phyloP scores from a whole-genome alignment of 1,140 invertebrate species.

The Psix sp. region DNA sequence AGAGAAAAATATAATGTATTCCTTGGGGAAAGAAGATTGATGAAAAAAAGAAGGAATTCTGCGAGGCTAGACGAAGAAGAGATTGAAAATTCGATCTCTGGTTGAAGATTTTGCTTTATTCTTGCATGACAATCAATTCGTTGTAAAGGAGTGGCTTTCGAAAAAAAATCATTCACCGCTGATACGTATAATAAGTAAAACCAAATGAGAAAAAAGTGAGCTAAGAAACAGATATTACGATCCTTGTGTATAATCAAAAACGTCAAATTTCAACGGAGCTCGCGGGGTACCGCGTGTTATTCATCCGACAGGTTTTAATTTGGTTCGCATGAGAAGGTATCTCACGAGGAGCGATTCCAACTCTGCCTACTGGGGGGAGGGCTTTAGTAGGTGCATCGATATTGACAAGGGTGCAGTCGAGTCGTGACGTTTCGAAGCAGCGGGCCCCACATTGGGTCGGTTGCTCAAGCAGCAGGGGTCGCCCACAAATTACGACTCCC shows the following conservation, averaged over 20 bases:
- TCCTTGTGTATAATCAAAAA: constrained; percentile 71
- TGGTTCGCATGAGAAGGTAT: constrained; percentile 73
- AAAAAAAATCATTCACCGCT: constrained; percentile 61
- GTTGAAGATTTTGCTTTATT: constrained; percentile 49
- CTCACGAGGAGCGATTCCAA: constrained; percentile 57
- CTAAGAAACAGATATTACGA: constrained; percentile 58
- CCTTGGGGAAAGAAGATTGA: constrained; percentile 12
- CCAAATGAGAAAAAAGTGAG: constrained; percentile 47
- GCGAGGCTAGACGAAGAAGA: constrained; percentile 42
- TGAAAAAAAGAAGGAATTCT: constrained; percentile 32
- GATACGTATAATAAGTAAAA: constrained; percentile 60
- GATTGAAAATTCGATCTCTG: constrained; percentile 53
- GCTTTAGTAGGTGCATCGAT: constrained; percentile 71
- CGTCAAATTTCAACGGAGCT: constrained; percentile 73
- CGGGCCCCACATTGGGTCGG: constrained; percentile 55
- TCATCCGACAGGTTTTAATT: constrained; percentile 77
- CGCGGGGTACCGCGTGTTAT: constrained; percentile 70
- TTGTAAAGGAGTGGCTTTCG: constrained; percentile 59
- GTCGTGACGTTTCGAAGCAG: constrained; percentile 64
- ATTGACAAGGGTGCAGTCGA: constrained; percentile 76
- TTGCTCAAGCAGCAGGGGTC: constrained; percentile 68
- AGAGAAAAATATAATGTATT: constrained; percentile 25
- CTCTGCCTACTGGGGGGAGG: constrained; percentile 51
- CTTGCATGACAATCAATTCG: constrained; percentile 62
- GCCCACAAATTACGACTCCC: constrained; percentile 74